Evolutionary conservation across 1,140 invertebrate species (phyloP).

Genomic region (Papilio glaucus): DNA sequence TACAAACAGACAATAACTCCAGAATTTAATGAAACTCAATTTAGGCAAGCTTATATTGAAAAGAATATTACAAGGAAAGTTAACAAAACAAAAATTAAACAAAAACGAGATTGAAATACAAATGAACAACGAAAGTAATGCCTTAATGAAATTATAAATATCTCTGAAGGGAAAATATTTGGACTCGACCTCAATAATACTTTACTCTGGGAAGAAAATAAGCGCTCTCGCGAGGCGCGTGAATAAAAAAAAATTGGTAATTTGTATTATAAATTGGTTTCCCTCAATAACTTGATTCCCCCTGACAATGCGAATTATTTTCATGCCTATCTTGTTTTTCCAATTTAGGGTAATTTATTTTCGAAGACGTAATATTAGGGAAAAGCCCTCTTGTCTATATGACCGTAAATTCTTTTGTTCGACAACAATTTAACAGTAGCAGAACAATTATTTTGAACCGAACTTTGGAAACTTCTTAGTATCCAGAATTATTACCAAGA

Average conservation of each 20-base stretch:
- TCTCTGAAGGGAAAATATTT: conserved; percentile 25
- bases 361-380: conserved; percentile 42
- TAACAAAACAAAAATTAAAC: conserved; percentile 35
- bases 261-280: conserved; percentile 60
- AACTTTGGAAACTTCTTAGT: neutral
- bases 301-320: conserved; percentile 73
- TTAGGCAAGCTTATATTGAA: neutral
- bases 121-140: conserved; percentile 23
- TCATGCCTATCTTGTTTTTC: conserved; percentile 72
- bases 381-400: conserved; percentile 27
- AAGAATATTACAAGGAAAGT: conserved; percentile 33
- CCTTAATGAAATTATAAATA: conserved; percentile 36
- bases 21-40: neutral
- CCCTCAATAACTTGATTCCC: conserved; percentile 69
- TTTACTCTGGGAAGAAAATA: conserved; percentile 36
- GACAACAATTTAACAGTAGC: neutral
- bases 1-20: neutral
- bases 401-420: conserved; percentile 12
- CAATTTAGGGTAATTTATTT: conserved; percentile 72
- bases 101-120: conserved; percentile 26
- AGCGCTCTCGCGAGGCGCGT: conserved; percentile 38
- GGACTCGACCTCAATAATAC: conserved; percentile 31
- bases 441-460: neutral
- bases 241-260: conserved; percentile 54
- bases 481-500: too few species aligned